These are phyloP conservation scores for Chloropsis hardwickii DNA, from an alignment of 2,113 vertebrate genomes.

Conservation along the genomic window DNA sequence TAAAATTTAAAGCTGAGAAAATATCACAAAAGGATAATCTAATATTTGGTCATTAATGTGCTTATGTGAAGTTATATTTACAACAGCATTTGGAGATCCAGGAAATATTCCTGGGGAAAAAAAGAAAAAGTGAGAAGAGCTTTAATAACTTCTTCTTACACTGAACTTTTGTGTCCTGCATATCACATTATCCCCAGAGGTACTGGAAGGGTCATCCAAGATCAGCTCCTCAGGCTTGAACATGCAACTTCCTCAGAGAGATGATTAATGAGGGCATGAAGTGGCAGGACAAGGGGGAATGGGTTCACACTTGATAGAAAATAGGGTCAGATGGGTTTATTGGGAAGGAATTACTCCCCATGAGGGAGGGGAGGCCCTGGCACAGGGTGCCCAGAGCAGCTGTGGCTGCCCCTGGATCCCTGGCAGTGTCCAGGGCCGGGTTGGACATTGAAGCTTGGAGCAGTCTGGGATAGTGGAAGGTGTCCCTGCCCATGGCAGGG, in stretches of 20 bases:
- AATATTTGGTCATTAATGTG: conserved; percentile 75
- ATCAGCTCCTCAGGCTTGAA: not conserved
- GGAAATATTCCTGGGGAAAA: not conserved
- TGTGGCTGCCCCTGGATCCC: not conserved
- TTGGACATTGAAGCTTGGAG: accelerated
- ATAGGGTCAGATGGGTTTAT: accelerated
- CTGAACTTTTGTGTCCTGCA: not conserved
- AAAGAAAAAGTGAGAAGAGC: not conserved
- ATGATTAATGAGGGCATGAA: not conserved
- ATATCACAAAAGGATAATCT: conserved; percentile 80
- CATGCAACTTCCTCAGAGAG: not conserved
- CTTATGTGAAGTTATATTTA: conserved; percentile 72
- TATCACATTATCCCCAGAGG: not conserved
- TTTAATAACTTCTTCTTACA: not conserved
- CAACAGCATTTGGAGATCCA: conserved; percentile 40
- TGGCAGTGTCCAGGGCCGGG: not conserved
- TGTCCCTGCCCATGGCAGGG: not conserved
- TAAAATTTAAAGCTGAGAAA: conserved; percentile 80
- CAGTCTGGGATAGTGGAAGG: not conserved
- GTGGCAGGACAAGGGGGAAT: not conserved
- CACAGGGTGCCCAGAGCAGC: not conserved
- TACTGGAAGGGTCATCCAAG: not conserved
- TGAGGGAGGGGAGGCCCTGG: not conserved
- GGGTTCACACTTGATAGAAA: not conserved
- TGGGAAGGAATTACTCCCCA: not conserved